phyloP scores from a whole-genome alignment of 1,140 invertebrate genomes.

The Drosophila bipectinata region DNA sequence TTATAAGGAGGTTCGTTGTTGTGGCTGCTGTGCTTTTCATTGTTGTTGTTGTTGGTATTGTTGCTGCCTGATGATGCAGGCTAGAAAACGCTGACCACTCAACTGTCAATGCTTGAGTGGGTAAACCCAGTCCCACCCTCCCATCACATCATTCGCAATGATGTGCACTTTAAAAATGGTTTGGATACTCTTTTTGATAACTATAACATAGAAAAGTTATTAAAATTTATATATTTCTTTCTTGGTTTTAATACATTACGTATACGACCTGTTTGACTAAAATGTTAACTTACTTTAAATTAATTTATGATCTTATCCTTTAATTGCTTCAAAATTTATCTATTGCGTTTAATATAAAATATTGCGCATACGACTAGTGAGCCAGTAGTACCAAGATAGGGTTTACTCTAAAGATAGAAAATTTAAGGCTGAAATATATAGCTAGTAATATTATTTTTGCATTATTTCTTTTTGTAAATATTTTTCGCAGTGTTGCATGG shows the following conservation, averaged over 20 bases:
- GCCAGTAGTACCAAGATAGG: no score
- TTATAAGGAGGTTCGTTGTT: constrained; percentile 47
- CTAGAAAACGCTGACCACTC: constrained; percentile 78
- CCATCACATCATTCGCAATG: constrained; percentile 27
- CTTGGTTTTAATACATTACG: neutral
- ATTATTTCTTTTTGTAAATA: neutral
- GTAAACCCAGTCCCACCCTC: constrained; percentile 41
- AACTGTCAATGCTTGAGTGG: constrained; percentile 79
- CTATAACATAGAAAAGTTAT: no score
- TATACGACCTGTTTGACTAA: neutral
- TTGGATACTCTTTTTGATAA: neutral
- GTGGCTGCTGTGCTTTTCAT: constrained; percentile 25
- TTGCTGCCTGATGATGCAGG: constrained; percentile 42
- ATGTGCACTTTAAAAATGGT: constrained; percentile 24
- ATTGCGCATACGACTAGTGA: no score
- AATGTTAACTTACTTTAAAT: no score
- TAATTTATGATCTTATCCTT: no score
- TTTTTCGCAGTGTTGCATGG: constrained; percentile 19
- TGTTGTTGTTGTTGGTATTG: constrained; percentile 31
- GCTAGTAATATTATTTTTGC: neutral
- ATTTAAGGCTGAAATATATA: no score
- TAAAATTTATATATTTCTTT: no score
- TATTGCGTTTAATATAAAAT: neutral
- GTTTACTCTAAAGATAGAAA: neutral
- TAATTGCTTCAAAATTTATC: no score